Conservation (phyloP, 2,113 vertebrate species). For the human (Homo sapiens) region DNA sequence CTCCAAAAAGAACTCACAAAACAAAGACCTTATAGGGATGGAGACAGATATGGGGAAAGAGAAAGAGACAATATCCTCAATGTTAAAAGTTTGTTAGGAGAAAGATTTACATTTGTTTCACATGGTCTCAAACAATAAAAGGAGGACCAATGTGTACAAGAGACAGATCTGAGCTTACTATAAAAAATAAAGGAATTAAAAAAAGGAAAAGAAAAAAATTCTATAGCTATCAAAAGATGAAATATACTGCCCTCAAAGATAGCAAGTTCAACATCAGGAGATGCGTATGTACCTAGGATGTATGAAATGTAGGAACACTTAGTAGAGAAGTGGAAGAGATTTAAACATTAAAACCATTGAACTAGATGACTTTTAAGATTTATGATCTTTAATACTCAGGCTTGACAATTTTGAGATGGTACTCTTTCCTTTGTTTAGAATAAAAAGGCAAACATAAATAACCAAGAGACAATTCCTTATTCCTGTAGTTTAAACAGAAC, state of each 20-base stretch:
- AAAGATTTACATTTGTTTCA: slow-evolving; percentile 33
- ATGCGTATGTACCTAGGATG: background rate
- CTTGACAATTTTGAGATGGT: background rate
- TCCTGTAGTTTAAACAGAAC: slow-evolving; percentile 20
- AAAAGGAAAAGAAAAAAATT: background rate
- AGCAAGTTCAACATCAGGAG: background rate
- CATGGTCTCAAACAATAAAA: background rate
- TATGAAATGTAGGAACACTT: background rate
- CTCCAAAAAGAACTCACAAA: background rate
- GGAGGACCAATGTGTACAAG: background rate
- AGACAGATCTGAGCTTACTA: background rate
- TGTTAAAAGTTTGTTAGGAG: slow-evolving; percentile 13
- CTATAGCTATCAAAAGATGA: background rate
- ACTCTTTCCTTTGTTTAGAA: slow-evolving; percentile 24
- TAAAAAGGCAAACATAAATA: background rate
- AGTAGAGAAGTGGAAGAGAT: background rate
- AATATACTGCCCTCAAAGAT: background rate
- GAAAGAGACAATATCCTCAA: background rate
- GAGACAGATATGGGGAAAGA: background rate
- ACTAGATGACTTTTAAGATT: background rate
- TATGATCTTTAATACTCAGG: background rate
- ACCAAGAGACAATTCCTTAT: background rate
- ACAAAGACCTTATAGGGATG: background rate
- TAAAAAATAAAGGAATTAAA: slow-evolving; percentile 12
- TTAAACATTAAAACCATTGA: background rate